Evolutionary conservation across 2,888 invertebrate genomes (phyloP).

Genomic region (Epistrophe eligans): DNA sequence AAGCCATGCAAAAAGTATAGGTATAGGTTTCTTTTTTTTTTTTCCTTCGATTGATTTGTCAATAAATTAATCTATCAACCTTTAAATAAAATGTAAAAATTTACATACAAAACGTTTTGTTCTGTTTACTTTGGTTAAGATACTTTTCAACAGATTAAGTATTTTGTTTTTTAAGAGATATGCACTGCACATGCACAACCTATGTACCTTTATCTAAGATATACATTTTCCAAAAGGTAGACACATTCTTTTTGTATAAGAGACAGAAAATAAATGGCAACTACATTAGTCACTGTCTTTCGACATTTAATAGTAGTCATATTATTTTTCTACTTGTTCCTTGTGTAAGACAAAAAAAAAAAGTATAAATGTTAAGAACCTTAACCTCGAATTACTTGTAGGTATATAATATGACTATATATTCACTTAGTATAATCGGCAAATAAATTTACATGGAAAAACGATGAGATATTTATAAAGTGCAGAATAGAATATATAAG

Average conservation of each 20-base stretch:
- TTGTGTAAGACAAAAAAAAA: background rate
- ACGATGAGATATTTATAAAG: conserved; percentile 14
- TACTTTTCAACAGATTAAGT: conserved; percentile 34
- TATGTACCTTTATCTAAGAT: background rate
- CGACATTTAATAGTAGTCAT: background rate
- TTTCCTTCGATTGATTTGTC: conserved; percentile 30
- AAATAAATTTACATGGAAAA: conserved; percentile 41
- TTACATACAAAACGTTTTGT: conserved; percentile 50
- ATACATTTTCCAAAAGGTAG: background rate
- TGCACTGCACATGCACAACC: conserved; percentile 3
- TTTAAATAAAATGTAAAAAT: conserved; percentile 10
- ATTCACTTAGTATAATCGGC: conserved; percentile 38
- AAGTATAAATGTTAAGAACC: background rate
- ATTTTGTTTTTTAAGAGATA: conserved; percentile 10
- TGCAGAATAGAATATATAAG: conserved; percentile 8
- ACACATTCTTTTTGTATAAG: background rate
- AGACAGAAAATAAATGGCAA: conserved; percentile 42
- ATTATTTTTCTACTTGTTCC: conserved; percentile 17
- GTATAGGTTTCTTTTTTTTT: background rate
- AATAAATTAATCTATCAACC: conserved; percentile 46
- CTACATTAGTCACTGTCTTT: conserved; percentile 56
- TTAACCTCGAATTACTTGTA: conserved; percentile 3
- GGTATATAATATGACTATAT: too few species aligned
- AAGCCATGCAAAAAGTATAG: background rate
- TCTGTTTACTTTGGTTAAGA: background rate